Evolutionary conservation across 1,140 invertebrate species (phyloP), one percentile per base, ranked within the genome.

Genomic region (Helicoverpa armigera): DNA sequence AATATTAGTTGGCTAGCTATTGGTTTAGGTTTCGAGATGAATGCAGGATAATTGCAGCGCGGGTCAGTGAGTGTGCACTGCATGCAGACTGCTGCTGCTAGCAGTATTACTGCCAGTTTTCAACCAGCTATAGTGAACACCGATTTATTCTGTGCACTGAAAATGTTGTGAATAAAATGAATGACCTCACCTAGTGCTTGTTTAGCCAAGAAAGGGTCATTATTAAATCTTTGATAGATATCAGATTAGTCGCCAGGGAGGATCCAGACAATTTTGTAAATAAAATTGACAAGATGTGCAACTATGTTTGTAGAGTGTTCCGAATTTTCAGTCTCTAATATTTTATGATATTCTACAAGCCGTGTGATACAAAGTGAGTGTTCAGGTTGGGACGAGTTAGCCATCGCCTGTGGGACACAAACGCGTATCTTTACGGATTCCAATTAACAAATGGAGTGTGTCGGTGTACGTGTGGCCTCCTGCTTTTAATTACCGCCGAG

Each of bases 361-460:
- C 29, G 14, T 53, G 67, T 5, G 5, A 31, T 3, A 54, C 43
- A 72, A 12, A n/a, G 18, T 14, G 10, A 72, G 23, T 7, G n/a
- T 29, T 54, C 53, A 23, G 23, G 50, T 35, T 35, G 14, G 69
- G 23, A 56, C 54, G 16, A 9, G n/a, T 3, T 7, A 35, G 14
- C 63, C 63, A 35, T n/a, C 7, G 63, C 63, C 63, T 43, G 4
- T 67, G 63, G 61, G 61, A 67, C 43, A 77, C 74, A 65, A 63
- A 77, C 74, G 61, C 54, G 65, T 81, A 76, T 70, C 70, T 82
- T 72, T 76, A 61, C 78, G 43, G 65, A 60, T 83, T 83, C 76
- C 82, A 83, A 83, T 80, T 80, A 83, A 83, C 82, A 83, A 83
- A 83, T 83, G 82, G 77, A 73, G 61, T 78, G 83, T 72, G 53